Evolutionary conservation across 1,140 invertebrate genomes (phyloP), one percentile per base, ranked within the genome.

Genomic region (Eubasilissa regina): DNA sequence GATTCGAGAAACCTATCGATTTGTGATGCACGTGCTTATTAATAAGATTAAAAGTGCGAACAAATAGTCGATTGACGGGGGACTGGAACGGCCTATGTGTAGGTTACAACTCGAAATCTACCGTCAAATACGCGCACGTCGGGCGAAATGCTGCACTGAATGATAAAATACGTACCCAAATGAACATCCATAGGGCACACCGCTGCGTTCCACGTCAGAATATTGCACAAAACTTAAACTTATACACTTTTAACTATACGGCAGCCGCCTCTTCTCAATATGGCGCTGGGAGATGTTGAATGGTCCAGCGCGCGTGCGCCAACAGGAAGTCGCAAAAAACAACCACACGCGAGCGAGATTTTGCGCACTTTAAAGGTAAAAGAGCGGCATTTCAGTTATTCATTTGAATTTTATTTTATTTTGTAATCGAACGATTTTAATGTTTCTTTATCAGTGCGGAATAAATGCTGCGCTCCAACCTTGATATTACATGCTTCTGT

Each of bases 21-120:
- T 87, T 85, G 86, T 85, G 81, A 85, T 86, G 86, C 87, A 87
- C 87, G 87, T 88, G 87, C 87, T 86, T 87, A 87, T 87, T 89
- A 89, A 89, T 88, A 88, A 88, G 88, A 89, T 89, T 89, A 89
- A 88, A 88, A 88, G 85, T 87, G 87, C 87, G 86, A 88, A 86
- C 87, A 89, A 89, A 89, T 85, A 87, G 87, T 75, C 72, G 74
- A 87, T 88, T 89, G 87, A 88, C 87, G 88, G 88, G 87, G 87
- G 88, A 88, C 88, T 88, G 88, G 87, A 88, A 89, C 86, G 86
- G 87, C 87, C 87, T 87, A 88, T 87, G 88, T 88, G 87, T 88
- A 89, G 87, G 88, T 89, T 89, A 89, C 87, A 85, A 89, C 86
- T 81, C 85, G 85, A 86, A 84, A 86, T 86, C 75, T 79, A 78